Percentiles rank a stretch among this genome's conserved stretches.
Conservation (phyloP, 2,888 invertebrate species). For the Stegophylla sp. region DNA sequence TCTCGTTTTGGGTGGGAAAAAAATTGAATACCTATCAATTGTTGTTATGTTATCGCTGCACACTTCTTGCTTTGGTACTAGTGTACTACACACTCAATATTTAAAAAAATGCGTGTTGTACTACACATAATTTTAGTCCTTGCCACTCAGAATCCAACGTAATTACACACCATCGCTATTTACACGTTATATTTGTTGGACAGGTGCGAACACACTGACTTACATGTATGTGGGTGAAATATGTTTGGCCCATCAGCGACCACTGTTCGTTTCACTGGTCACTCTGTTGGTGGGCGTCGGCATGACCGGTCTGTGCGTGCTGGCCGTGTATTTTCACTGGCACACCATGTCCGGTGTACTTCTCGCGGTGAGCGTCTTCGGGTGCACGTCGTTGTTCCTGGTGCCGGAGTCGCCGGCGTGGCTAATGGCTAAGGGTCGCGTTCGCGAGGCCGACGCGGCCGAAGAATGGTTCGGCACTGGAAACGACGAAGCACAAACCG, state of each 20-base stretch:
- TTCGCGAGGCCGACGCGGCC: not conserved
- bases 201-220: not conserved
- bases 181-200: too few species aligned
- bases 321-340: slow-evolving; percentile 33
- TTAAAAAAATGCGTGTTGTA: too few species aligned
- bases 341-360: slow-evolving; percentile 8
- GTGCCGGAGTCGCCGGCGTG: slow-evolving; percentile 53
- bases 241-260: slow-evolving; percentile 12
- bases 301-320: slow-evolving; percentile 25
- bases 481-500: not conserved
- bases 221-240: slow-evolving; percentile 43
- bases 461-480: not conserved
- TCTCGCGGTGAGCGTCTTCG: not conserved
- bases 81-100: too few species aligned
- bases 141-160: too few species aligned
- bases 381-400: not conserved
- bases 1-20: too few species aligned
- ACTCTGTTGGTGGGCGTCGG: slow-evolving; percentile 31
- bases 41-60: too few species aligned
- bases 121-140: too few species aligned
- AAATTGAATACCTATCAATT: too few species aligned
- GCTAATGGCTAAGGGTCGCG: slow-evolving; percentile 23
- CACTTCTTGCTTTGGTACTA: too few species aligned
- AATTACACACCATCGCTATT: too few species aligned
- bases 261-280: not conserved